Conservation (phyloP, 2,113 vertebrate genomes). For the Pithys albifrons region DNA sequence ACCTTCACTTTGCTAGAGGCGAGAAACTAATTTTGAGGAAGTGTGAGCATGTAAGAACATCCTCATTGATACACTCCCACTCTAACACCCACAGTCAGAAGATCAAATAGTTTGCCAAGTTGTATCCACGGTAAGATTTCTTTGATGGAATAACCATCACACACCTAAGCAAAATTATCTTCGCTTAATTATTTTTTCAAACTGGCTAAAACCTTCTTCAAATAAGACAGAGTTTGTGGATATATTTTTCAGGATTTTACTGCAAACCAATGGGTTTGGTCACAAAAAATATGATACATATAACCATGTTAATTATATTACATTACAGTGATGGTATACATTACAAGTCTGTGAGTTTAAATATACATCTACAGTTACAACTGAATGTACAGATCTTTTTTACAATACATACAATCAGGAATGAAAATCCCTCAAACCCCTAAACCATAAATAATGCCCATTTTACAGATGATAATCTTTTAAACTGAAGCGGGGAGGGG, state of each 20-base stretch:
- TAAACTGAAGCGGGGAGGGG: constrained; percentile 38
- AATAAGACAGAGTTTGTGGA: constrained; percentile 23
- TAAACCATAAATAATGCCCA: constrained; percentile 81
- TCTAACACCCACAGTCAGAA: background rate
- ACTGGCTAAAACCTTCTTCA: background rate
- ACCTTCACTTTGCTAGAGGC: background rate
- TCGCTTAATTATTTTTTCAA: background rate
- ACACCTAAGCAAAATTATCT: background rate
- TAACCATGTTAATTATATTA: constrained; percentile 94
- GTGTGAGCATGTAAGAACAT: rapidly evolving
- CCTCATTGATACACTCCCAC: background rate
- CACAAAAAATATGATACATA: constrained; percentile 89
- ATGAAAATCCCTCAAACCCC: constrained; percentile 81
- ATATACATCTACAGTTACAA: constrained; percentile 94
- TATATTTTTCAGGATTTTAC: constrained; percentile 86
- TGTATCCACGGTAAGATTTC: background rate
- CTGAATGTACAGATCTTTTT: constrained; percentile 93
- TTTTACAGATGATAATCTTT: constrained; percentile 76
- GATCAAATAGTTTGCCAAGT: background rate
- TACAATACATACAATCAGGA: constrained; percentile 92
- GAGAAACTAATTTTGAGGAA: background rate
- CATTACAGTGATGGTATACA: constrained; percentile 87
- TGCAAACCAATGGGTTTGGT: constrained; percentile 92
- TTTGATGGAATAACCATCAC: background rate
- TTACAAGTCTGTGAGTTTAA: constrained; percentile 90